Evolutionary conservation across 2,888 invertebrate species (phyloP).

Genomic region (Agelastica alni): DNA sequence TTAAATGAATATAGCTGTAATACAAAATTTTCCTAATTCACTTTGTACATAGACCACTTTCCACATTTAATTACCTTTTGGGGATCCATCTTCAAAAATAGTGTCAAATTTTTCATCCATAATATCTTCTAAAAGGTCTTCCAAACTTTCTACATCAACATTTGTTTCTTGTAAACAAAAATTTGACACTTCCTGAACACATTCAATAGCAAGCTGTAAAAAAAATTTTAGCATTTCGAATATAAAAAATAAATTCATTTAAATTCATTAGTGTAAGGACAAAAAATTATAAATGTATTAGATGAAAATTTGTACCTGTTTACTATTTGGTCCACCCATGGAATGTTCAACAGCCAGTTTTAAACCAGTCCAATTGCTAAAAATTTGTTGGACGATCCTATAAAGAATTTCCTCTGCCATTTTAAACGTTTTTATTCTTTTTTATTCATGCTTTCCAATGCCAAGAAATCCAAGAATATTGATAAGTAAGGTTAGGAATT

Average conservation of each 20-base stretch:
- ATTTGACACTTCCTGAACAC: constrained; percentile 67
- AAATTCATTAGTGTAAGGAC: no score
- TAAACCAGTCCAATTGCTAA: constrained; percentile 74
- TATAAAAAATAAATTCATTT: no score
- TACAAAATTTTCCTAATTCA: no score
- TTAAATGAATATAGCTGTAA: no score
- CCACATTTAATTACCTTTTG: no score
- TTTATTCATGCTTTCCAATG: background rate
- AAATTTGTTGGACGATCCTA: constrained; percentile 67
- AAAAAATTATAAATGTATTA: no score
- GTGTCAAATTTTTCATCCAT: constrained; percentile 77
- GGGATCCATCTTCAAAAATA: constrained; percentile 72
- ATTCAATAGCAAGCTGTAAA: constrained; percentile 65
- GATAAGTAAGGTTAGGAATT: background rate
- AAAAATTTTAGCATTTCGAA: background rate
- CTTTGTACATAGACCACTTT: no score
- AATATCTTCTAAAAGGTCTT: constrained; percentile 69
- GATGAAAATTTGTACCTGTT: no score
- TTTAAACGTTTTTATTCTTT: background rate
- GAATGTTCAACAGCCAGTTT: constrained; percentile 75
- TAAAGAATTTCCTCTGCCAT: constrained; percentile 59
- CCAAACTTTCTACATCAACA: constrained; percentile 63
- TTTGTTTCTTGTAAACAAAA: constrained; percentile 64
- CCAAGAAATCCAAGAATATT: background rate
- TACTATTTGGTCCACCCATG: constrained; percentile 71